These are phyloP conservation scores for Euwallacea fornicatus DNA, from an alignment of 1,140 invertebrate species.

Conservation along the genomic window DNA sequence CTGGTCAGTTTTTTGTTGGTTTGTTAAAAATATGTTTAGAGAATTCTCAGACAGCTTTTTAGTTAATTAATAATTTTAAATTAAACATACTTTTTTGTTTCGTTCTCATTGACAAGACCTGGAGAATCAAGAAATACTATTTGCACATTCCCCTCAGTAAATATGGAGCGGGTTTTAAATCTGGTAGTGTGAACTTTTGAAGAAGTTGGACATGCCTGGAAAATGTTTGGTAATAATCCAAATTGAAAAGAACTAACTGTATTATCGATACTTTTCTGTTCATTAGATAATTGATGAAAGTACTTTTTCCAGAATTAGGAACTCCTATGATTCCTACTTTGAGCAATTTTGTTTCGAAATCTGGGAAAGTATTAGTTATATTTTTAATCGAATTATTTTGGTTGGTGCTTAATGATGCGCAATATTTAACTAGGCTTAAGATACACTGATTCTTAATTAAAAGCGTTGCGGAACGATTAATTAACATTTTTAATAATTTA, in stretches of 20 bases:
- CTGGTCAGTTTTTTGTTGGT: too few species aligned
- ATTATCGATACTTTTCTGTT: conserved; percentile 66
- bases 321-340: conserved; percentile 86
- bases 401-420: background rate
- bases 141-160: conserved; percentile 74
- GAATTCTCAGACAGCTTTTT: background rate
- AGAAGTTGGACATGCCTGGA: conserved; percentile 83
- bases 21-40: background rate
- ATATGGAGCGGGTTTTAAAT: conserved; percentile 70
- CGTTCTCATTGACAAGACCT: conserved; percentile 69
- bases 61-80: background rate
- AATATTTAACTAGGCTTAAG: background rate
- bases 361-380: background rate
- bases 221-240: conserved; percentile 29
- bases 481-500: too few species aligned
- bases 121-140: conserved; percentile 88
- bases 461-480: too few species aligned
- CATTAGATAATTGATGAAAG: conserved; percentile 84
- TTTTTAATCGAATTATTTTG: background rate
- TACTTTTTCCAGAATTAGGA: conserved; percentile 94
- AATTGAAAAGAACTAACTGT: background rate
- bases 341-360: conserved; percentile 59
- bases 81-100: conserved; percentile 63
- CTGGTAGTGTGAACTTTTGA: conserved; percentile 89
- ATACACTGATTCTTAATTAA: too few species aligned